phyloP scores from a whole-genome alignment of 2,888 invertebrate species.

The Syritta pipiens region DNA sequence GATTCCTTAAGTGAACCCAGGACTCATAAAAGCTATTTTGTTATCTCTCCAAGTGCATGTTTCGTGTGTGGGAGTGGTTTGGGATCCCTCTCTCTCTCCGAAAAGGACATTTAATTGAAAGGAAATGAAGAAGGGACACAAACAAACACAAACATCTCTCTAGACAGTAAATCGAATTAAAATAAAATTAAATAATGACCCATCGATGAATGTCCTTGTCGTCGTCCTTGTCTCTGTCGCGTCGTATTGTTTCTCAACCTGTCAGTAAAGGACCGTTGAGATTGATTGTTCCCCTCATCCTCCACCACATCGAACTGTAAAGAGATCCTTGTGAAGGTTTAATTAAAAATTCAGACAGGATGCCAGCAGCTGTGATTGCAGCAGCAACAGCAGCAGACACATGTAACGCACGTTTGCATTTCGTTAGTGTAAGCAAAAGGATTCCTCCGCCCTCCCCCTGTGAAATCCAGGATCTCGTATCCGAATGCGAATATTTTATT shows the following conservation, averaged over 20 bases:
- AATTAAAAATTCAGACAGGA: slow-evolving; percentile 65
- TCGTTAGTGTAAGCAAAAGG: slow-evolving; percentile 35
- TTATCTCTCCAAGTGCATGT: slow-evolving; percentile 61
- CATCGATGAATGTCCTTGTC: slow-evolving; percentile 36
- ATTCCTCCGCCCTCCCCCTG: too few relatives aligned
- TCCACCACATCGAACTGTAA: slow-evolving; percentile 27
- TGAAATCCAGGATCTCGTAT: not conserved
- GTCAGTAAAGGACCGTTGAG: slow-evolving; percentile 12
- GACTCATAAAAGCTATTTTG: slow-evolving; percentile 59
- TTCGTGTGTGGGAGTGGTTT: slow-evolving; percentile 9
- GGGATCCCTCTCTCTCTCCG: slow-evolving; percentile 45
- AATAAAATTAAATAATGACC: slow-evolving; percentile 66
- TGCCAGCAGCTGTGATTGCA: slow-evolving; percentile 39
- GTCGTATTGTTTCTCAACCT: slow-evolving; percentile 11
- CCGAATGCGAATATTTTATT: slow-evolving; percentile 58
- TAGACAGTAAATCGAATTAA: slow-evolving; percentile 52
- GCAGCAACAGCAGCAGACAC: not conserved
- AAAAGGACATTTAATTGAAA: slow-evolving; percentile 60
- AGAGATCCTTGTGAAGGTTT: slow-evolving; percentile 51
- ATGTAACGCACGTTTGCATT: slow-evolving; percentile 59
- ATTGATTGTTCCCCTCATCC: slow-evolving; percentile 53
- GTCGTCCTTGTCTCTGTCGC: slow-evolving; percentile 9
- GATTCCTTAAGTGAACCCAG: slow-evolving; percentile 26
- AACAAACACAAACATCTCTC: too few relatives aligned
- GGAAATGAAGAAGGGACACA: slow-evolving; percentile 31